Evolutionary conservation across 2,888 invertebrate species (phyloP), one percentile per base, ranked within the genome.

Genomic region (Nymphalis polychloros): DNA sequence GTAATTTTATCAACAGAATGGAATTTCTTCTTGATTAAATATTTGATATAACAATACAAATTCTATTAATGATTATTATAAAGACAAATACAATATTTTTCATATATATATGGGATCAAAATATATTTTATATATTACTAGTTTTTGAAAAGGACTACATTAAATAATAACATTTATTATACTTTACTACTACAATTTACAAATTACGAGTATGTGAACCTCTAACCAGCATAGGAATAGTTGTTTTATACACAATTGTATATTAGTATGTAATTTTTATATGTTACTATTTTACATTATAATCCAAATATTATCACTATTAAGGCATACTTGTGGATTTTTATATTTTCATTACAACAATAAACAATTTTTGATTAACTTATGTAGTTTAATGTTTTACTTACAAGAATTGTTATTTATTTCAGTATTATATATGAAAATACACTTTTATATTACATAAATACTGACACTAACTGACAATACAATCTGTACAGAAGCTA

Each of bases 401-500:
- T 53, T 50, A 23, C 31, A 31, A 55, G 53, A 31, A 7, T 59
- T 52, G 63, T 57, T 73, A 74, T 70, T 73, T 59, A 49, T 63
- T 60, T 60, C 76, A 76, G 64, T 23, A 63, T 67, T 72, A 62
- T n/a, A 59, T 52, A 53, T 23, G 53, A 62, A 52, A 59, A 69
- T 67, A 67, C 53, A 65, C 60, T 63, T 64, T 57, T 68, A 64
- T 53, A n/a, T 63, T 67, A 68, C 47, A 59, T 77, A 80, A 78
- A 81, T 79, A 82, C 78, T 84, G 84, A 88, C 86, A 88, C 80
- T 82, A 75, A 87, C 75, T 78, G 79, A 88, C 85, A 81, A 84
- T 83, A 90, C 86, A 83, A 87, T 85, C 89, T 92, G 89, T 92
- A 92, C 90, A 91, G 82, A 86, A 87, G 84, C 92, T 91, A 91